Conservation (phyloP, 1,140 invertebrate genomes). For the Latrodectus geometricus region DNA sequence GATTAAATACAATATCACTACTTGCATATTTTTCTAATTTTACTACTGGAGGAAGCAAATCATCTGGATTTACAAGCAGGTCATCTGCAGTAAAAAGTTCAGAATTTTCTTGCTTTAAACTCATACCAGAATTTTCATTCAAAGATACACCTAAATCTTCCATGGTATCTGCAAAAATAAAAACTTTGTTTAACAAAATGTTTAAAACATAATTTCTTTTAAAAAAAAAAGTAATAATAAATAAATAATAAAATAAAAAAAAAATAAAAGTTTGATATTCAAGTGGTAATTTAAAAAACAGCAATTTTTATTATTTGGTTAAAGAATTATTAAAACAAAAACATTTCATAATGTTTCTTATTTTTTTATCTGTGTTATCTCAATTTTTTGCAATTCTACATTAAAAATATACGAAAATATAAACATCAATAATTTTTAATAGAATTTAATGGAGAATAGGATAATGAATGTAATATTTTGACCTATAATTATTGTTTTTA, state of each 20-base stretch:
- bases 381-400: background rate
- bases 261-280: too few relatives aligned
- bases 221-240: too few relatives aligned
- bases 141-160: slow-evolving; percentile 16
- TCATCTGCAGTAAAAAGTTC: slow-evolving; percentile 64
- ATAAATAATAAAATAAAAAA: too few relatives aligned
- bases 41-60: slow-evolving; percentile 67
- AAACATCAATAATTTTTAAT: background rate
- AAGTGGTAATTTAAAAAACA: too few relatives aligned
- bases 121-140: slow-evolving; percentile 20
- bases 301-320: too few relatives aligned
- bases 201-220: slow-evolving; percentile 4
- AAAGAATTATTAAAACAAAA: too few relatives aligned
- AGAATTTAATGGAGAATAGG: too few relatives aligned
- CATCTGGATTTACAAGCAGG: slow-evolving; percentile 62
- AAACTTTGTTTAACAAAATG: background rate
- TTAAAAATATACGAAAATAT: background rate
- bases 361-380: background rate
- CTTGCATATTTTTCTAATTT: slow-evolving; percentile 70
- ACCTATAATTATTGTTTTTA: too few relatives aligned
- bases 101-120: slow-evolving; percentile 13
- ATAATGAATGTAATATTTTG: too few relatives aligned
- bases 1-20: slow-evolving; percentile 70
- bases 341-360: too few relatives aligned
- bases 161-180: slow-evolving; percentile 6